Percentiles rank a stretch among this genome's conserved stretches.
phyloP scores from a whole-genome alignment of 1,140 invertebrate species.

The Cydia amplana region DNA sequence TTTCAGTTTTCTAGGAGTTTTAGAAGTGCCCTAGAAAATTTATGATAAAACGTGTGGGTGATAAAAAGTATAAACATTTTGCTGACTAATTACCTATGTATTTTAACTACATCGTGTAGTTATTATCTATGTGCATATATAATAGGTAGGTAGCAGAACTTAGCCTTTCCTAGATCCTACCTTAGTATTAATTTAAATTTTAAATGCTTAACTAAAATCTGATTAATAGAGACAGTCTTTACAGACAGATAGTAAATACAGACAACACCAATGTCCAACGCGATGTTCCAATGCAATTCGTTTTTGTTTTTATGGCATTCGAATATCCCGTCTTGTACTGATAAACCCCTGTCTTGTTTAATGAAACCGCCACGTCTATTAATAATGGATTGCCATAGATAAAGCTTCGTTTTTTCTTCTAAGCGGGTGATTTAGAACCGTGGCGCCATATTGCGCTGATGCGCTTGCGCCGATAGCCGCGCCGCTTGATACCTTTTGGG shows the following conservation, averaged over 20 bases:
- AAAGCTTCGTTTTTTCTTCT: conserved; percentile 44
- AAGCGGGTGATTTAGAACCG: conserved; percentile 45
- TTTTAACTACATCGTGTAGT: too few relatives aligned
- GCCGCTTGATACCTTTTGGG: conserved; percentile 22
- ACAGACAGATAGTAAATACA: neutral
- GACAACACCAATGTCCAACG: neutral
- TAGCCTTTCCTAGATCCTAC: too few relatives aligned
- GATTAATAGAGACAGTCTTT: neutral
- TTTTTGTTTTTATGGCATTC: conserved; percentile 30
- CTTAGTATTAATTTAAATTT: too few relatives aligned
- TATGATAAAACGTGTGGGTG: too few relatives aligned
- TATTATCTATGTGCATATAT: too few relatives aligned
- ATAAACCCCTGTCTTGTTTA: conserved; percentile 26
- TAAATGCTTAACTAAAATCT: neutral
- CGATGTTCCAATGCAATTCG: neutral
- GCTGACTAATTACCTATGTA: too few relatives aligned
- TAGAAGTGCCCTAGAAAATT: too few relatives aligned
- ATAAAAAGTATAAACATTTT: too few relatives aligned
- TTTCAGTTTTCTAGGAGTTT: too few relatives aligned
- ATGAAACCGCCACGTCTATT: conserved; percentile 22
- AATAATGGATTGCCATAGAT: conserved; percentile 44
- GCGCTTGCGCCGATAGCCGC: conserved; percentile 35
- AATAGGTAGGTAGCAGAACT: too few relatives aligned
- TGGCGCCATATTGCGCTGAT: conserved; percentile 48
- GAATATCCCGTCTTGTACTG: conserved; percentile 15